These are phyloP conservation scores for Ceryle rudis DNA, from an alignment of 2,797 vertebrate genomes.

Conservation along the genomic window DNA sequence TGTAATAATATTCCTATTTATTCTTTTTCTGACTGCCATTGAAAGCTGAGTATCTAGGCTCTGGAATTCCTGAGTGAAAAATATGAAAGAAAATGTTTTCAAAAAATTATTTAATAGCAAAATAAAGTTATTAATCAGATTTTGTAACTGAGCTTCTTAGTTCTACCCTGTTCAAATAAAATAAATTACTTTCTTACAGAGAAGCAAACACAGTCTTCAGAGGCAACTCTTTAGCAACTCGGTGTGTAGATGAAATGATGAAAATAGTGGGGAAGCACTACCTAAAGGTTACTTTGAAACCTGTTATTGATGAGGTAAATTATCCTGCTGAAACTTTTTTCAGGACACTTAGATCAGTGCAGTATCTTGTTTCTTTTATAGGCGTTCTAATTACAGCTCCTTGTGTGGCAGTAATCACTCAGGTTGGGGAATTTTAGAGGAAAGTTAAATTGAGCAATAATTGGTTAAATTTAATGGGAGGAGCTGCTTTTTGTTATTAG, in stretches of 20 bases:
- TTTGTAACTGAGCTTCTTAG: not conserved
- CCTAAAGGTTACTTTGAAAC: slow-evolving; percentile 94
- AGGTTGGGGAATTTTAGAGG: not conserved
- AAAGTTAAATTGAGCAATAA: not conserved
- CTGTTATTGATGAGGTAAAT: slow-evolving; percentile 94
- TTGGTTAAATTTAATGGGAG: not conserved
- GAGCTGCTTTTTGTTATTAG: not conserved
- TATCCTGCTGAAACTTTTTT: not conserved
- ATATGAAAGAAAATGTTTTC: not conserved
- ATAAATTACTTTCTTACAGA: slow-evolving; percentile 78
- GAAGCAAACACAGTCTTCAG: slow-evolving; percentile 98
- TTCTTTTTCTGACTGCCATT: not conserved
- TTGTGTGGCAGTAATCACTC: not conserved
- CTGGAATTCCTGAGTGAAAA: not conserved
- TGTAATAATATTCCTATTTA: not conserved
- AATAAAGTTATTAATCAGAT: not conserved
- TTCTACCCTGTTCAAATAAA: not conserved
- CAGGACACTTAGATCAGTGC: not conserved
- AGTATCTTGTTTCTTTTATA: not conserved
- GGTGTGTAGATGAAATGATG: slow-evolving; percentile 98
- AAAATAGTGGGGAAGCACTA: slow-evolving; percentile 98
- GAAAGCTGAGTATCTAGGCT: not conserved
- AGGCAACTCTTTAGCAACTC: slow-evolving; percentile 94
- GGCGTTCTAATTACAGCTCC: not conserved
- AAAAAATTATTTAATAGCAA: not conserved